Conservation (phyloP, 2,113 vertebrate genomes). For the Xiphophorus couchianus region DNA sequence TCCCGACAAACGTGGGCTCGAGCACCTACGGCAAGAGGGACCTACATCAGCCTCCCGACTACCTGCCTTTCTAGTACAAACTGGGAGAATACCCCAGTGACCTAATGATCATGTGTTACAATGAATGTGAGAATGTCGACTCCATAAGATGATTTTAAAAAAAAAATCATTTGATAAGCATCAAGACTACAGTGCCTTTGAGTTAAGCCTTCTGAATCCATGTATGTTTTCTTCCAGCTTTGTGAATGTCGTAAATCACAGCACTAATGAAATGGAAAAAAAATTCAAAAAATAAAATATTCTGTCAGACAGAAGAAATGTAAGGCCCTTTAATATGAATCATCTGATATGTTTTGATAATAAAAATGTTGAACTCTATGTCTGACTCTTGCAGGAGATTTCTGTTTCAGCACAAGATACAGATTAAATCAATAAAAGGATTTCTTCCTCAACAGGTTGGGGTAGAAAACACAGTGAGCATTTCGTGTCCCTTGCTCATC, state of each 20-base stretch:
- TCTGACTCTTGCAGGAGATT: background rate
- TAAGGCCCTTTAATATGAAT: conserved; percentile 49
- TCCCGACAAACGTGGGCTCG: conserved; percentile 87
- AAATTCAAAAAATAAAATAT: conserved; percentile 13
- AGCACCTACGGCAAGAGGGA: conserved; percentile 88
- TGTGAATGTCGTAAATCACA: conserved; percentile 19
- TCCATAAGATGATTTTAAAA: background rate
- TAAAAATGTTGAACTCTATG: conserved; percentile 55
- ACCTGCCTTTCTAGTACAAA: conserved; percentile 74
- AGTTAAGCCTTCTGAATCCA: conserved; percentile 40
- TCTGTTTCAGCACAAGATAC: background rate
- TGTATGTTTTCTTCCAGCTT: conserved; percentile 17
- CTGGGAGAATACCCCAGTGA: conserved; percentile 19
- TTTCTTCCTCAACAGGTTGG: no score
- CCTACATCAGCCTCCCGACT: conserved; percentile 50
- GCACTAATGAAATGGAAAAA: conserved; percentile 43
- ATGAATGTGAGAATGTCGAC: conserved; percentile 25
- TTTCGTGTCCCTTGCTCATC: background rate
- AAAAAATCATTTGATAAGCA: conserved; percentile 10
- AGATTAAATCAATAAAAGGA: background rate
- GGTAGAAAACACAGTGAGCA: background rate
- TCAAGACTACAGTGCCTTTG: conserved; percentile 71
- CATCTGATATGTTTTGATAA: conserved; percentile 74
- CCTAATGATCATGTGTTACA: conserved; percentile 49
- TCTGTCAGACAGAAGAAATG: background rate